Conservation (phyloP, 2,797 vertebrate species). For the Poecilia gillii region DNA sequence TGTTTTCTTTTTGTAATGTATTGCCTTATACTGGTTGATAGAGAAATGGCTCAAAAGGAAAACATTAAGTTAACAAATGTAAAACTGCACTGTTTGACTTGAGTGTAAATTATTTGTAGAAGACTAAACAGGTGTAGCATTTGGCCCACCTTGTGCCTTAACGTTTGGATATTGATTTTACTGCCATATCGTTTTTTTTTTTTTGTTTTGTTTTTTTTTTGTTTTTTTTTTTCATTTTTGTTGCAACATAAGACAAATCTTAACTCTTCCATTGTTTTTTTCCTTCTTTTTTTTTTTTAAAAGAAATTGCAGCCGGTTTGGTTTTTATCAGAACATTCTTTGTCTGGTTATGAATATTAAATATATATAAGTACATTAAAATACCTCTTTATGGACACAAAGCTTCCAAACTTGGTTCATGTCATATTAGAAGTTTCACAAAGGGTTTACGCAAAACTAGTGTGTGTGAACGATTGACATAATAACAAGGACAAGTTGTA, state of each 20-base stretch:
- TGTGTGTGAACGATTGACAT: conserved; percentile 54
- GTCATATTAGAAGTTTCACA: conserved; percentile 71
- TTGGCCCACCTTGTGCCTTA: conserved; percentile 97
- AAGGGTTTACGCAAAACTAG: conserved; percentile 56
- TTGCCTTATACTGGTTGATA: conserved; percentile 92
- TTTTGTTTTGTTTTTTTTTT: conserved; percentile 67
- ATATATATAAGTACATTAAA: conserved; percentile 59
- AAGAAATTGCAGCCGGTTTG: conserved; percentile 59
- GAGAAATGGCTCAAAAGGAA: conserved; percentile 89
- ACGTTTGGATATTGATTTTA: conserved; percentile 90
- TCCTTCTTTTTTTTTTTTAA: conserved; percentile 49
- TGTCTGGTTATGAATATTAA: conserved; percentile 69
- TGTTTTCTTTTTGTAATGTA: conserved; percentile 85
- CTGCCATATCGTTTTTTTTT: conserved; percentile 85
- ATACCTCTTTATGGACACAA: conserved; percentile 77
- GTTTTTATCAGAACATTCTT: conserved; percentile 73
- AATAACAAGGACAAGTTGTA: conserved; percentile 54
- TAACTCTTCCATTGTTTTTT: conserved; percentile 74
- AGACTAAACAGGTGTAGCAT: conserved; percentile 94
- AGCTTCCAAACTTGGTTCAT: conserved; percentile 76
- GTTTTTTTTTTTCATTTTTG: conserved; percentile 73
- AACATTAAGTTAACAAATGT: conserved; percentile 98
- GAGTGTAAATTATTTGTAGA: conserved; percentile 99
- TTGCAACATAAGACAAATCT: conserved; percentile 79
- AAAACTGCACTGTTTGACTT: conserved; percentile 98